Percentiles rank a stretch among this genome's conserved stretches.
Evolutionary conservation across 2,113 vertebrate genomes (phyloP).

Genomic region (Setophaga petechia): DNA sequence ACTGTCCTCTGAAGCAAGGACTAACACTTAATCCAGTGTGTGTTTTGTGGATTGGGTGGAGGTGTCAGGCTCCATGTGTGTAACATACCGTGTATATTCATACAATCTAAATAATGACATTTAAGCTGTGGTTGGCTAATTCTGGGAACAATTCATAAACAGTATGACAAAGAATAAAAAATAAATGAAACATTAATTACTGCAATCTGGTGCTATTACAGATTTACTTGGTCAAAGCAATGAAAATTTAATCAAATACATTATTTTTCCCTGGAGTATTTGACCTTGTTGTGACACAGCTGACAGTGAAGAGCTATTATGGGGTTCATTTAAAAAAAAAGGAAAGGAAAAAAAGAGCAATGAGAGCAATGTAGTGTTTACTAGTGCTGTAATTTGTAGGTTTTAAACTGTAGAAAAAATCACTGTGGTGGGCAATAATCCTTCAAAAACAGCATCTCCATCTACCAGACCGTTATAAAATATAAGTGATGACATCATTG

Average conservation of each 20-base stretch:
- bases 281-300: constrained; percentile 80
- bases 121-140: neutral
- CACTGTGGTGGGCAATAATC: constrained; percentile 57
- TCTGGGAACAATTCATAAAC: neutral
- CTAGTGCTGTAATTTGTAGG: constrained; percentile 42
- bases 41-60: neutral
- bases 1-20: neutral
- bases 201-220: constrained; percentile 47
- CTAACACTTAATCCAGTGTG: neutral
- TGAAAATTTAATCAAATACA: constrained; percentile 67
- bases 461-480: constrained; percentile 69
- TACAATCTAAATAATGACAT: neutral
- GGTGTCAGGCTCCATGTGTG: neutral
- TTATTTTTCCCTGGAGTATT: constrained; percentile 72
- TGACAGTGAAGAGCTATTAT: constrained; percentile 67
- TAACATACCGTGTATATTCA: neutral
- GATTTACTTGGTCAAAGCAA: constrained; percentile 54
- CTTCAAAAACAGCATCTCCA: constrained; percentile 63
- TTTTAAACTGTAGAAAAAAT: constrained; percentile 51
- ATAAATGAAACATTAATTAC: constrained; percentile 43
- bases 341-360: neutral
- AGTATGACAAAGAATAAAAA: neutral
- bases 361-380: constrained; percentile 47
- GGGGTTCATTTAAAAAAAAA: neutral
- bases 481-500: constrained; percentile 88